Base-by-base conservation (phyloP, 1,140 invertebrate species). In the Pemphigus obesinymphae region DNA sequence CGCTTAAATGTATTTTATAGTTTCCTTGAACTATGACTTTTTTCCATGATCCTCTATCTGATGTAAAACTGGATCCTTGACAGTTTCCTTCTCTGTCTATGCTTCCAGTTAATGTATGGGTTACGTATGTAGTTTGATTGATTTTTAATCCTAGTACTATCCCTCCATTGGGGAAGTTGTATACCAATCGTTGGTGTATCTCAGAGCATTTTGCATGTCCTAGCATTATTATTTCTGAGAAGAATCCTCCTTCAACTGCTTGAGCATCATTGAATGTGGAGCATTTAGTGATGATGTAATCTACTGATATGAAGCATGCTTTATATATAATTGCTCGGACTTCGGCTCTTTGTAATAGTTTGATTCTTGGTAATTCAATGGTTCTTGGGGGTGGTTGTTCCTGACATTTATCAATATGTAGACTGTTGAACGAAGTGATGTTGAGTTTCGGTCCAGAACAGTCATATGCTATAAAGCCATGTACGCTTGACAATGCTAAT, bases 1-100 rank as follows among this genome's bases (percentile, higher is more conserved):
- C 37, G 26, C 13, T 40, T 17, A 81, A 1, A 3, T 10, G 17
- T 23, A 81, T 61, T 63, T 81, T 81, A 17, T 26, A 31, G 2
- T 58, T 81, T 11, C 7, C 37, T n/a, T 81, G 78, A 4, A 63
- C 78, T 6, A 81, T 58, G 10, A 81, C 58, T 17, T 63, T 43
- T 23, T 20, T 45, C 10, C 34, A 45, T 0, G 10, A 17, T 23
- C 23, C 8, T 15, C 11, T 26, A 17, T 45, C 23, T 1, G n/a
- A 17, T 26, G 45, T 4, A 20, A 45, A 66, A 23, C 7, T 13
- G 17, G 53, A 13, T 43, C 58, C 78, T 8, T 23, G 20, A 20
- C 58, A 81, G 5, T 26, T 20, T 17, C 78, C 58, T 23, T 81
- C n/a, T 34, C 8, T n/a, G 20, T 40, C n/a, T 8, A 81, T 8